Conservation (phyloP, 2,888 invertebrate species). For the Endomychus coccineus region DNA sequence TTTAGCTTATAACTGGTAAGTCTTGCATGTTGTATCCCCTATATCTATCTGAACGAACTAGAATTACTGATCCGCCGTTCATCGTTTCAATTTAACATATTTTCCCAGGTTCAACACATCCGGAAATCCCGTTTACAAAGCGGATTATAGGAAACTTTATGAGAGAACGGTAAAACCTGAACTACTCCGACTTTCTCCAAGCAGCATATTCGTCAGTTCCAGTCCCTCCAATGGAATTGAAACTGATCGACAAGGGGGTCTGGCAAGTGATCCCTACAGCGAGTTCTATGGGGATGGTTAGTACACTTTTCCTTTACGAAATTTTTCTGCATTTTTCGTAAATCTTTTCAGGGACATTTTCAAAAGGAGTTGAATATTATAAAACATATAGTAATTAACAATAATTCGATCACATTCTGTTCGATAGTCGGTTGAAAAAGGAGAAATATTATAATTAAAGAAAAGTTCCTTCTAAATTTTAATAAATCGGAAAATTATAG, state of each 20-base stretch:
- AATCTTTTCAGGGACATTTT: conserved; percentile 3
- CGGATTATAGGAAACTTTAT: conserved; percentile 79
- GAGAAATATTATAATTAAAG: too few species aligned
- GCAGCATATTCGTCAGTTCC: conserved; percentile 66
- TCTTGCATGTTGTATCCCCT: too few species aligned
- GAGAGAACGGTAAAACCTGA: conserved; percentile 64
- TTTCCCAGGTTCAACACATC: too few species aligned
- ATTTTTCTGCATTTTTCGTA: neutral
- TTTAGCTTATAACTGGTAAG: conserved; percentile 71
- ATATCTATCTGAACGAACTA: too few species aligned
- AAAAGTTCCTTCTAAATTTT: too few species aligned
- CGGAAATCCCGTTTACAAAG: conserved; percentile 43
- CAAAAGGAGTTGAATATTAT: too few species aligned
- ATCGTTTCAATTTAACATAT: too few species aligned
- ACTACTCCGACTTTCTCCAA: conserved; percentile 54
- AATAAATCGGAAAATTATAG: too few species aligned
- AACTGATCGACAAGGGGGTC: conserved; percentile 66
- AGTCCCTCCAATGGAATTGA: conserved; percentile 85
- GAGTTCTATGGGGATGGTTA: conserved; percentile 77
- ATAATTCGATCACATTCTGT: too few species aligned
- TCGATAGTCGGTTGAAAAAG: too few species aligned
- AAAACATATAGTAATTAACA: too few species aligned
- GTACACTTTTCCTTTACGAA: neutral
- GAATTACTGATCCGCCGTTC: too few species aligned
- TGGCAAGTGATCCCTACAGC: conserved; percentile 72